These are phyloP conservation scores for Eurystomus glaucurus DNA, from an alignment of 2,797 vertebrate genomes.

Conservation along the genomic window DNA sequence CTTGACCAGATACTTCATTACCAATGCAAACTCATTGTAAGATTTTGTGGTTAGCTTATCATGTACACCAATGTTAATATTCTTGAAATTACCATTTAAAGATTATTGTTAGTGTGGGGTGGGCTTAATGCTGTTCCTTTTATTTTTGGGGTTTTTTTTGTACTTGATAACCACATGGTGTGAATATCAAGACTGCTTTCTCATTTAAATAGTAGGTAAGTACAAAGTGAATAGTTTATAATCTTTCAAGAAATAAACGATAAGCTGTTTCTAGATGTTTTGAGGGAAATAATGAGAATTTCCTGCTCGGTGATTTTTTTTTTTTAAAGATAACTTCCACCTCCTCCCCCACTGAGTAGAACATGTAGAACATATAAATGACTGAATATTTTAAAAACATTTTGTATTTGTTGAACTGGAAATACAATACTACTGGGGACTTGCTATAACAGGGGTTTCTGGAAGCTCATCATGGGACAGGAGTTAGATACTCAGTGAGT, in stretches of 20 bases:
- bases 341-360: not conserved
- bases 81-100: not conserved
- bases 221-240: not conserved
- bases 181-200: not conserved
- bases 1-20: not conserved
- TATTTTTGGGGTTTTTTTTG: not conserved
- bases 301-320: not conserved
- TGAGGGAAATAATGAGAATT: not conserved
- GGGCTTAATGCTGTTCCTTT: not conserved
- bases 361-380: not conserved
- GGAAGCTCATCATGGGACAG: not conserved
- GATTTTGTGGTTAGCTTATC: not conserved
- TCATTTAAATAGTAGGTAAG: not conserved
- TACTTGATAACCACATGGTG: not conserved
- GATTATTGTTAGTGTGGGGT: not conserved
- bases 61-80: not conserved
- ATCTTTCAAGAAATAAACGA: not conserved
- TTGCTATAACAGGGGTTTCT: not conserved
- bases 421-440: not conserved
- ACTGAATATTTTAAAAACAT: not conserved
- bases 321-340: not conserved
- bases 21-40: not conserved
- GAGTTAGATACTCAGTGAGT: not conserved
- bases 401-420: not conserved
- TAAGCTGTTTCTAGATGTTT: not conserved